Base-by-base conservation (phyloP, 2,888 invertebrate genomes). In the Andrena camellia region DNA sequence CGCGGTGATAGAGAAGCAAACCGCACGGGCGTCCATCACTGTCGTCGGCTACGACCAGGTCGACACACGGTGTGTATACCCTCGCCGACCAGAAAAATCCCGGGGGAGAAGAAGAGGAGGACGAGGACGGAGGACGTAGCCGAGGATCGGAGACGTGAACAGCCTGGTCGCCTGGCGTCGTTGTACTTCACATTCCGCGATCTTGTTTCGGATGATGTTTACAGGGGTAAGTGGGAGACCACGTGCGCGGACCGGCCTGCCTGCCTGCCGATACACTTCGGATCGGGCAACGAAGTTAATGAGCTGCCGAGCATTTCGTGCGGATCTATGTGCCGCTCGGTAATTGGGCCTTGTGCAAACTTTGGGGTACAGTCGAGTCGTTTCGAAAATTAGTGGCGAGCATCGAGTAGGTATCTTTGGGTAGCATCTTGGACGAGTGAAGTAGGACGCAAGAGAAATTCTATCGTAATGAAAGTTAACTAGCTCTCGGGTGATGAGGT, bases 1-100 rank as follows among this genome's bases (percentile, higher is more conserved):
- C 73, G 72, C 87, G 90, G 91, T 92, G 93, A 93, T 92, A 93
- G 93, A 93, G 93, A 93, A 93, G 92, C 93, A 92, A 92, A 91
- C 86, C 87, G 87, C 88, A 87, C 78, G 89, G 85, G 88, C 91
- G 93, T 93, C 91, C 92, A 92, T 92, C 92, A 93, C 91, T 92
- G 93, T 92, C 92, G 89, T 88, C 88, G 89, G 81, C 78, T 83
- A 82, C 88, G 88, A 83, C 70, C 83, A 13, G 77, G 72, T 76
- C 87, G 85, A 87, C 86, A 79, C 83, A 86, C 84, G 66, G 73
- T 72, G 78, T 75, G 81, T 64, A 64, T 64, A 64, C 60, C 54
- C 70, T 67, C 78, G 74, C 63, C 71, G 81, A 83, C 73, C 85
- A 86, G 91, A 90, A 91, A 90, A 90, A 90, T 90, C 83, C 71